A percentile compares a stretch with the other conserved stretches of the same genome.
Conservation (phyloP, 2,113 vertebrate genomes). For the Cettia cetti region DNA sequence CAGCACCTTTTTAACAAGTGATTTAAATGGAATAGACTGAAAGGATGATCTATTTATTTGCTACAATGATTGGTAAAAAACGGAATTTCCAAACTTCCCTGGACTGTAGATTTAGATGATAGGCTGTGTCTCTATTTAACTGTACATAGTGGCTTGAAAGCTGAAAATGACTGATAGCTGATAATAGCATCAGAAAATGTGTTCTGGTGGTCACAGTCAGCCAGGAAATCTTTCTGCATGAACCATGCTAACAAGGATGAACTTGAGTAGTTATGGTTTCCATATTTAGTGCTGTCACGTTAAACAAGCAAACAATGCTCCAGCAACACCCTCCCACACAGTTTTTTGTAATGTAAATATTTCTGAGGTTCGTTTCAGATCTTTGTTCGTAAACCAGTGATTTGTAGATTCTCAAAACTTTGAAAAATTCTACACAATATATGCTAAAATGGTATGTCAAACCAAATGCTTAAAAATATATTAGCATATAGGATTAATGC, state of each 20-base stretch:
- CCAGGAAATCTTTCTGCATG: neutral
- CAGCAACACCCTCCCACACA: fast-evolving
- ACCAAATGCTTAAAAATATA: neutral
- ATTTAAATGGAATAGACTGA: neutral
- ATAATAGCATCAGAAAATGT: neutral
- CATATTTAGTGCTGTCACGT: neutral
- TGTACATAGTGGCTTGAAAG: neutral
- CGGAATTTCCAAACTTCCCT: neutral
- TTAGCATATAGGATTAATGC: neutral
- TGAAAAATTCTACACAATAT: neutral
- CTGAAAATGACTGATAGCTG: neutral
- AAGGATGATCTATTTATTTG: neutral
- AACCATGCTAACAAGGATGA: neutral
- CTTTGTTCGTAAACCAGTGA: neutral
- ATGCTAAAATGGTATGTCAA: neutral
- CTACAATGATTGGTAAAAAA: neutral
- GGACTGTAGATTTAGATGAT: neutral
- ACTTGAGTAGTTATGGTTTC: neutral
- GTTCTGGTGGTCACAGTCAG: neutral
- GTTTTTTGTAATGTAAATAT: neutral
- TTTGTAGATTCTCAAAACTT: neutral
- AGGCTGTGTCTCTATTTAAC: neutral
- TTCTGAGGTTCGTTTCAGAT: neutral
- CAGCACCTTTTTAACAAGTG: neutral
- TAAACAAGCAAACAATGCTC: neutral